Conservation (phyloP, 1,140 invertebrate genomes). For the Protaetia brevitarsis region DNA sequence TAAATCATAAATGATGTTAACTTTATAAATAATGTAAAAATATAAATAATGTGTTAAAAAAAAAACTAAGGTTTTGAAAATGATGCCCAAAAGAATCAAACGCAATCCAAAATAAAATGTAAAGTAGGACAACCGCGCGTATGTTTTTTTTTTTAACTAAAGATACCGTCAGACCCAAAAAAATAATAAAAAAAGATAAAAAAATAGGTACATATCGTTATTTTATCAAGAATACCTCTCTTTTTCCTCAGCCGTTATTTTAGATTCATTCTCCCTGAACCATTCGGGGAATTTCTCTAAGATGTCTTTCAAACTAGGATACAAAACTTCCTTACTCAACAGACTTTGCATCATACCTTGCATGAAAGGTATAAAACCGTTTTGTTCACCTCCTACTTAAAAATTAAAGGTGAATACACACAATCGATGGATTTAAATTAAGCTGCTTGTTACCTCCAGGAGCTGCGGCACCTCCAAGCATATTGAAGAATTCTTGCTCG, state of each 20-base stretch:
- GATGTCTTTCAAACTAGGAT: constrained; percentile 78
- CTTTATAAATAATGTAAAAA: no score
- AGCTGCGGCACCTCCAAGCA: constrained; percentile 48
- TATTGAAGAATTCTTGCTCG: constrained; percentile 55
- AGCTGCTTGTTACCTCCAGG: not conserved
- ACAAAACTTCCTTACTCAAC: constrained; percentile 84
- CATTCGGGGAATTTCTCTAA: constrained; percentile 79
- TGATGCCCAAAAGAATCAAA: no score
- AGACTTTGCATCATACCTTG: constrained; percentile 87
- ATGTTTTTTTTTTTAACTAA: no score
- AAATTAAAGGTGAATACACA: not conserved
- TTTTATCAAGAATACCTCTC: constrained; percentile 48
- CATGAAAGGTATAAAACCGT: constrained; percentile 77
- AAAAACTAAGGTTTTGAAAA: no score
- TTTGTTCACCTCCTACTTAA: constrained; percentile 46
- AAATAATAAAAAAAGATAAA: no score
- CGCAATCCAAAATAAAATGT: no score
- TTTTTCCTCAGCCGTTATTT: constrained; percentile 60
- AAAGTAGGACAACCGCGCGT: no score
- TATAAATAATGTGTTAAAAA: no score
- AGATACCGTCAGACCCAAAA: no score
- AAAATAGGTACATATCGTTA: no score
- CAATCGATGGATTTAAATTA: constrained; percentile 32
- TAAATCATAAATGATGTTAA: no score
- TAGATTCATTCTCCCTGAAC: constrained; percentile 71